phyloP scores from a whole-genome alignment of 2,113 vertebrate species.

The Aplodontia rufa region DNA sequence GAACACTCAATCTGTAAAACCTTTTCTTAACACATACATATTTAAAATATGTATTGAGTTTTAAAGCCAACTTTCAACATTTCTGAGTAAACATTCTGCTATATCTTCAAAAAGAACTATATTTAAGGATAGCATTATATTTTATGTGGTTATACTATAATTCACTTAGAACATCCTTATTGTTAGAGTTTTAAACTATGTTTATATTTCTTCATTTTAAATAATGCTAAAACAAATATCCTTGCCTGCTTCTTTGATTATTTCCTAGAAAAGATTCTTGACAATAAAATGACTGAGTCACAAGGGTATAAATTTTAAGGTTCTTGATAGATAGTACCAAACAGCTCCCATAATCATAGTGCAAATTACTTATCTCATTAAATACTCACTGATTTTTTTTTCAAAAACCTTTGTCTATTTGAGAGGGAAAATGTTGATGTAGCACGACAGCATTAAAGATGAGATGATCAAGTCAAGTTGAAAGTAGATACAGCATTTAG shows the following conservation, averaged over 20 bases:
- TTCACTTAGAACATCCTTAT: neutral
- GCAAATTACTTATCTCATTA: neutral
- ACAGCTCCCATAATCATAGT: neutral
- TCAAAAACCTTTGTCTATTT: neutral
- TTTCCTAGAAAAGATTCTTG: neutral
- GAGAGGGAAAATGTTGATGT: neutral
- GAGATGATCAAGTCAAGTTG: neutral
- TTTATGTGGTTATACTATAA: neutral
- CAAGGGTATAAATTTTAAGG: neutral
- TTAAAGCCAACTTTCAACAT: constrained; percentile 17
- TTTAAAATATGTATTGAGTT: neutral
- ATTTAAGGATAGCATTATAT: neutral
- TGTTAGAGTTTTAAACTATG: neutral
- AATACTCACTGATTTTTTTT: neutral
- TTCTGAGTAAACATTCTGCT: constrained; percentile 31
- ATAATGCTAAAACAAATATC: constrained; percentile 18
- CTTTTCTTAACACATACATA: neutral
- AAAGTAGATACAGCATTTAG: neutral
- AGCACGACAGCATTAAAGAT: neutral
- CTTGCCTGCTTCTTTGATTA: neutral
- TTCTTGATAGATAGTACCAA: neutral
- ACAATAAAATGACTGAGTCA: neutral
- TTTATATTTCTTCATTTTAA: neutral
- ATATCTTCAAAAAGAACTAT: constrained; percentile 1
- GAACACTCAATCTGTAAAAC: neutral